Conservation (phyloP, 2,888 invertebrate genomes). For the Oligia fasciuncula region DNA sequence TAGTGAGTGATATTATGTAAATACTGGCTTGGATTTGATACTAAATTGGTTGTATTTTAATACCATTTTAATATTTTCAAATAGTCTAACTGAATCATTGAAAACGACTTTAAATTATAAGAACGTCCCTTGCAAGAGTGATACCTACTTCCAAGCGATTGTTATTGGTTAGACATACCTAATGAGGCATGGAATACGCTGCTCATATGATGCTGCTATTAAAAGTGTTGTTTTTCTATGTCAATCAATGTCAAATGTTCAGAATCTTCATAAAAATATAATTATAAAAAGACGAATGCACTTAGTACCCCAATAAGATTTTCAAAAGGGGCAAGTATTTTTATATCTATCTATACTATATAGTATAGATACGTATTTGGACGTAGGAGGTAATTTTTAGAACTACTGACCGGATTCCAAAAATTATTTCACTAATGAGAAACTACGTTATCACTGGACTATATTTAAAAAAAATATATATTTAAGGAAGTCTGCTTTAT, state of each 20-base stretch:
- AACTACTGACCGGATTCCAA: not conserved
- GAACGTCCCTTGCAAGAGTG: not conserved
- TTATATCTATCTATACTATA: not conserved
- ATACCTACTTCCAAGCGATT: not conserved
- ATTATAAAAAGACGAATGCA: not conserved
- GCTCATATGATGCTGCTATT: not conserved
- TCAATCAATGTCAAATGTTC: not conserved
- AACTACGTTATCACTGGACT: not conserved
- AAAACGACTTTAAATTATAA: not conserved
- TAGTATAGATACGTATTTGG: no score
- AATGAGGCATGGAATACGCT: not conserved
- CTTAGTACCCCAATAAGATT: not conserved
- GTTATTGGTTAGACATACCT: not conserved
- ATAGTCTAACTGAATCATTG: not conserved
- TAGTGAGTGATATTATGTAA: slow-evolving; percentile 1
- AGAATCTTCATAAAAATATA: not conserved
- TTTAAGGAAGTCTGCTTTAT: not conserved
- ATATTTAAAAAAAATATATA: not conserved
- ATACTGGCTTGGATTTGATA: not conserved
- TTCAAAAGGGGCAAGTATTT: no score
- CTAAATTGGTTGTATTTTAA: not conserved
- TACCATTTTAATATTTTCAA: not conserved
- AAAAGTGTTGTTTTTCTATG: not conserved
- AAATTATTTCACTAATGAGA: not conserved
- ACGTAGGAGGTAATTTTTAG: not conserved